phyloP scores from a whole-genome alignment of 2,113 vertebrate species.

The Hippocampus guttulatus region DNA sequence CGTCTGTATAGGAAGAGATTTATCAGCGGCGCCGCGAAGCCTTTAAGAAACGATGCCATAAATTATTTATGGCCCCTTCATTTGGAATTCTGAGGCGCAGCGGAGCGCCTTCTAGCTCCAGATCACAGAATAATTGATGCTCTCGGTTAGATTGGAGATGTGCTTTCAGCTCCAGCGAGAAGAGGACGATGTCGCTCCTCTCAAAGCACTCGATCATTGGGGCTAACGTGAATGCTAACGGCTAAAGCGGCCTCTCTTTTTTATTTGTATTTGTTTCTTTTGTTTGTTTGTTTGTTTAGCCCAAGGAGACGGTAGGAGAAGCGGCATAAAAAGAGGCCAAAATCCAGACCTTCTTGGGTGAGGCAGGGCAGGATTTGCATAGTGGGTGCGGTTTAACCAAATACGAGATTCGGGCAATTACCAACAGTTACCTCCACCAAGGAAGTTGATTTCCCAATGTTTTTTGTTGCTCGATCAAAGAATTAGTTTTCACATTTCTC shows the following conservation, averaged over 20 bases:
- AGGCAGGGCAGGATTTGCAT: too few relatives aligned
- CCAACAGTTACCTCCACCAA: too few relatives aligned
- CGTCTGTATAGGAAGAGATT: constrained; percentile 25
- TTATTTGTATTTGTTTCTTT: background rate
- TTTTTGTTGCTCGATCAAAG: too few relatives aligned
- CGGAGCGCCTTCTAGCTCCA: constrained; percentile 14
- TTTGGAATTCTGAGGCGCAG: constrained; percentile 39
- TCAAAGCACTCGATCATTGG: background rate
- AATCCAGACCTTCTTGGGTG: too few relatives aligned
- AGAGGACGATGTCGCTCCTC: too few relatives aligned
- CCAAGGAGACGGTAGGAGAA: too few relatives aligned
- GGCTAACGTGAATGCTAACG: background rate
- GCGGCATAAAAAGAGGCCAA: too few relatives aligned
- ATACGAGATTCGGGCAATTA: too few relatives aligned
- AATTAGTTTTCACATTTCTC: too few relatives aligned
- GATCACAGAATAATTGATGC: constrained; percentile 41
- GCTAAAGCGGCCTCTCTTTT: background rate
- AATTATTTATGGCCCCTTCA: constrained; percentile 36
- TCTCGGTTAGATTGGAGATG: background rate
- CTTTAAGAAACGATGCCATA: constrained; percentile 42
- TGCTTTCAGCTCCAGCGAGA: background rate
- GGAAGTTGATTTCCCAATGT: too few relatives aligned
- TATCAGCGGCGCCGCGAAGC: constrained; percentile 36
- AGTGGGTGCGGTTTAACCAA: too few relatives aligned
- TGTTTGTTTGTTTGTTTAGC: too few relatives aligned